phyloP scores from a whole-genome alignment of 2,797 vertebrate genomes.

The Prionace glauca region DNA sequence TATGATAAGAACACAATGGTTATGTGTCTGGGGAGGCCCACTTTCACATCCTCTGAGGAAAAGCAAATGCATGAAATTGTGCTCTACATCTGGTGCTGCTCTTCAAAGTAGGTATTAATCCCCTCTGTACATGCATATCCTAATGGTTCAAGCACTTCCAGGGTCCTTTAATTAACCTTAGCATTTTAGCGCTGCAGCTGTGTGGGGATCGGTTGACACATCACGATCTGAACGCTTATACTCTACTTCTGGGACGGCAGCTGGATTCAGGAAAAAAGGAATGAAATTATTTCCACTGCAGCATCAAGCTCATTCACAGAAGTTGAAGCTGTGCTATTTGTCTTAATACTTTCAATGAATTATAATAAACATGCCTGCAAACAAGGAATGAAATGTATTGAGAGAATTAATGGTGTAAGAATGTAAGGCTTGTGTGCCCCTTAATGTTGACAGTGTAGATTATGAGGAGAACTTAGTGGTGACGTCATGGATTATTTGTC shows the following conservation, averaged over 20 bases:
- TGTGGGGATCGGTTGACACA: neutral
- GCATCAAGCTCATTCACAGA: neutral
- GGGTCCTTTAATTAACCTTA: neutral
- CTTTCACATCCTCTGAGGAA: neutral
- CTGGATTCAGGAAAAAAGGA: neutral
- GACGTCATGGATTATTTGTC: constrained; percentile 5
- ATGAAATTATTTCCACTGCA: neutral
- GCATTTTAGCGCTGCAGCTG: neutral
- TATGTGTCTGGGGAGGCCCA: neutral
- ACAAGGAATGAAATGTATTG: neutral
- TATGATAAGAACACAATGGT: neutral
- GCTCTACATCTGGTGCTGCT: neutral
- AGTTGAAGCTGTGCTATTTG: neutral
- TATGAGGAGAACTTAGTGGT: no score
- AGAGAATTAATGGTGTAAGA: neutral
- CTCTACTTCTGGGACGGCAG: neutral
- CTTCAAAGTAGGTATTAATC: neutral
- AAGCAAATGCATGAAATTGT: neutral
- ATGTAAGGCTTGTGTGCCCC: no score
- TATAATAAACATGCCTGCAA: neutral
- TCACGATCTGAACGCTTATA: neutral
- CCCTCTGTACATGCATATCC: neutral
- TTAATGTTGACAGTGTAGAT: neutral
- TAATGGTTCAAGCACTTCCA: neutral
- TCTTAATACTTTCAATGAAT: neutral